A percentile compares a stretch with the other conserved stretches of the same genome.
Conservation (phyloP, 1,140 invertebrate species). For the Carposina sasakii region DNA sequence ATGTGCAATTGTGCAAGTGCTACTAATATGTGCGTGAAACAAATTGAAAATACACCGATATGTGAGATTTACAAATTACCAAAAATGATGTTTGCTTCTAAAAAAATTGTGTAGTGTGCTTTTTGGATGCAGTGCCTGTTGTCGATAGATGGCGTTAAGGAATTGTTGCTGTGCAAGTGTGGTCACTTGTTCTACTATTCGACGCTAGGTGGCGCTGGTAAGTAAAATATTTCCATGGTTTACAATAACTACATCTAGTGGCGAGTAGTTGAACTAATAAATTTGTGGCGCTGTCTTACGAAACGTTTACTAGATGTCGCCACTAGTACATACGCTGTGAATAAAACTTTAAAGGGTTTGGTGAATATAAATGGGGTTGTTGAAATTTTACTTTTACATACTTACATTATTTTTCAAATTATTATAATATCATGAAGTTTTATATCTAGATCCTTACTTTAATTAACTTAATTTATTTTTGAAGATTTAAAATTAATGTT, state of each 20-base stretch:
- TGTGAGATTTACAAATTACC: constrained; percentile 28
- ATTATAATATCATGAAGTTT: too few relatives aligned
- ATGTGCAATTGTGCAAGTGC: constrained; percentile 39
- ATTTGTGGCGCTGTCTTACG: too few relatives aligned
- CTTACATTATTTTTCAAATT: too few relatives aligned
- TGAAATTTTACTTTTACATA: too few relatives aligned
- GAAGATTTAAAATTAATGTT: too few relatives aligned
- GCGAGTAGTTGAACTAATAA: constrained; percentile 21
- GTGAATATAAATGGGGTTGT: too few relatives aligned
- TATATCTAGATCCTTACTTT: too few relatives aligned
- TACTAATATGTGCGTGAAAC: constrained; percentile 31
- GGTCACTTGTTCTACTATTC: constrained; percentile 35
- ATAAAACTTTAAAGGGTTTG: too few relatives aligned
- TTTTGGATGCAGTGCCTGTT: constrained; percentile 68
- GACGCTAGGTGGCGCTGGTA: constrained; percentile 53
- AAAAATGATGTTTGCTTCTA: constrained; percentile 22
- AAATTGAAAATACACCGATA: constrained; percentile 15
- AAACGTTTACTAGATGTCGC: constrained; percentile 28
- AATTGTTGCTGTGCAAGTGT: constrained; percentile 45
- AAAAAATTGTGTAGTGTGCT: constrained; percentile 45
- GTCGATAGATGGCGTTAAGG: constrained; percentile 53
- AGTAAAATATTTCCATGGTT: constrained; percentile 24
- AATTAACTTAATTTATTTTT: too few relatives aligned
- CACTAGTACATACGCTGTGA: too few relatives aligned
- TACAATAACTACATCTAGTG: constrained; percentile 35